Evolutionary conservation across 2,113 vertebrate species (phyloP).

Genomic region (Tinamus guttatus): DNA sequence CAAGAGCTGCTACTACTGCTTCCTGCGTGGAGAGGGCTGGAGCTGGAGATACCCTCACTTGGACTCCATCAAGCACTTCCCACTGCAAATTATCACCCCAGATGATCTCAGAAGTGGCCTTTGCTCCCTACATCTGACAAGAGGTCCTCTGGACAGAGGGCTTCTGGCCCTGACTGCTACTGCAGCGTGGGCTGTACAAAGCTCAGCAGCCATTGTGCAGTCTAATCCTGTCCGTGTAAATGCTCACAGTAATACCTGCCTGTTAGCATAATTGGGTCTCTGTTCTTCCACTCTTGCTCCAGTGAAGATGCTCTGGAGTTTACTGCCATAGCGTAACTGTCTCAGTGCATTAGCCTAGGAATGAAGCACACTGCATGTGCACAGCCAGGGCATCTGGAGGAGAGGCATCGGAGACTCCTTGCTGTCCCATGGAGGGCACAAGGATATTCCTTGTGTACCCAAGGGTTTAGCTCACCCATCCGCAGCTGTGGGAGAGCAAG

Average conservation of each 20-base stretch:
- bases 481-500: background rate
- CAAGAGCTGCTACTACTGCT: rapidly evolving
- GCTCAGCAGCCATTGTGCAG: rapidly evolving
- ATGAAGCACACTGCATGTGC: background rate
- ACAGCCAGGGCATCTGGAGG: background rate
- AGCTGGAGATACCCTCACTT: background rate
- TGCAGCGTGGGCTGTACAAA: background rate
- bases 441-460: background rate
- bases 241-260: background rate
- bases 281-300: background rate
- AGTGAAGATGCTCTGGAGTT: background rate
- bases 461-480: background rate
- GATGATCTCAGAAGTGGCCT: background rate
- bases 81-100: background rate
- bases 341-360: background rate
- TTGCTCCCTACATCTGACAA: background rate
- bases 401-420: background rate
- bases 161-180: background rate
- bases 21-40: background rate
- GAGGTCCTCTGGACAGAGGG: background rate
- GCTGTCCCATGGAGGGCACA: rapidly evolving
- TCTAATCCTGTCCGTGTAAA: background rate
- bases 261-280: background rate
- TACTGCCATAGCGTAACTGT: background rate
- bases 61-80: background rate